Evolutionary conservation across 1,140 invertebrate genomes (phyloP).

Genomic region (Zaprionus kolodkinae): DNA sequence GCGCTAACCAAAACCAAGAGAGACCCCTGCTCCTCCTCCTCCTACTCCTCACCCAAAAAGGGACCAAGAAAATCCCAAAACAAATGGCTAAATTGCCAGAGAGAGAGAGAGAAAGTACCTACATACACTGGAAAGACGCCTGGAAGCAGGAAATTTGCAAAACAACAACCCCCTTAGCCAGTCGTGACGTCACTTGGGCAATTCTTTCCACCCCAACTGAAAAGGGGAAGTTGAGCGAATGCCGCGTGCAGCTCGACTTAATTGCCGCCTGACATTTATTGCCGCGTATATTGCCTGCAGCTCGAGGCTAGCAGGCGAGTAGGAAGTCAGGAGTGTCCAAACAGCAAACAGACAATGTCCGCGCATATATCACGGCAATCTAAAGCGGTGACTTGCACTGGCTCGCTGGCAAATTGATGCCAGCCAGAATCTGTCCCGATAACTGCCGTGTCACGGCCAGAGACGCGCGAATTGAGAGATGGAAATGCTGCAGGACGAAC

Average conservation of each 20-base stretch:
- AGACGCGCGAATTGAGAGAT: conserved; percentile 20
- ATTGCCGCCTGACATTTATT: conserved; percentile 68
- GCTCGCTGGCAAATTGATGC: conserved; percentile 28
- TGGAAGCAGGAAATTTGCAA: conserved; percentile 5
- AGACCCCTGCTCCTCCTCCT: conserved; percentile 1
- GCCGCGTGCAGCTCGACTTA: conserved; percentile 38
- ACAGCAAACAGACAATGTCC: conserved; percentile 24
- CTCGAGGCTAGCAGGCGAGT: conserved; percentile 10
- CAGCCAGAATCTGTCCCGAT: conserved; percentile 40
- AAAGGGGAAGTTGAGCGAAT: not conserved
- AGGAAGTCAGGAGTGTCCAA: not conserved
- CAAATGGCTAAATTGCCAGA: conserved; percentile 38
- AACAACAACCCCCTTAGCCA: conserved; percentile 28
- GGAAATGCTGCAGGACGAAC: not conserved
- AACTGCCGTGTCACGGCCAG: conserved; percentile 41
- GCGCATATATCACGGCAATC: conserved; percentile 38
- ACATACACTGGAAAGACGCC: conserved; percentile 43
- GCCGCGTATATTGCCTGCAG: conserved; percentile 38
- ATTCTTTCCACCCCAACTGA: conserved; percentile 29
- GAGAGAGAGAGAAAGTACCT: conserved; percentile 15
- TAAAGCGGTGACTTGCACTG: conserved; percentile 20
- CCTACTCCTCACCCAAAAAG: conserved; percentile 43
- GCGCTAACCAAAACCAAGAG: conserved; percentile 16
- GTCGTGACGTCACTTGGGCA: conserved; percentile 48
- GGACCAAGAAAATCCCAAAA: conserved; percentile 66